Percentiles rank a stretch among this genome's conserved stretches.
Evolutionary conservation across 2,888 invertebrate species (phyloP).

Genomic region (Xanthostigma xanthostigma): DNA sequence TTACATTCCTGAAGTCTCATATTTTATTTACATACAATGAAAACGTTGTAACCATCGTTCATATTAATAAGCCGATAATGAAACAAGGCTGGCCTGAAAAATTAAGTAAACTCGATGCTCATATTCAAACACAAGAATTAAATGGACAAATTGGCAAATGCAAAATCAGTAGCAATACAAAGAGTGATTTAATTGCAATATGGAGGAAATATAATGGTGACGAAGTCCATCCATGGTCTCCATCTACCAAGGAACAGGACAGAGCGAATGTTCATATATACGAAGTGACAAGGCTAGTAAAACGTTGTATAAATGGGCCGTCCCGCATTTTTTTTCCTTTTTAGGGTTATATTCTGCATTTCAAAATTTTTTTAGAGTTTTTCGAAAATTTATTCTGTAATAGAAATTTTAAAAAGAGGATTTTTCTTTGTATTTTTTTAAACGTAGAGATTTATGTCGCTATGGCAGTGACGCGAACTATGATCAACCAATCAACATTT

Average conservation of each 20-base stretch:
- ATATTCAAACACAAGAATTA: constrained; percentile 33
- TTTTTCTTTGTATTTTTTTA: too few species aligned
- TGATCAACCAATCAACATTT: too few species aligned
- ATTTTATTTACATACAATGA: not conserved
- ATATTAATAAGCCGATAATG: constrained; percentile 42
- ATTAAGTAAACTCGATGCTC: constrained; percentile 51
- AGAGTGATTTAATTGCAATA: constrained; percentile 43
- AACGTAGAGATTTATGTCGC: too few species aligned
- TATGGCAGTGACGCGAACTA: too few species aligned
- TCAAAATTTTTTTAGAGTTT: not conserved
- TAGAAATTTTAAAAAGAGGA: too few species aligned
- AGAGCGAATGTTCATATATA: constrained; percentile 80
- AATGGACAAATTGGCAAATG: constrained; percentile 27
- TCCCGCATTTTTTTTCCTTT: constrained; percentile 1
- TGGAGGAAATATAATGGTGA: constrained; percentile 76
- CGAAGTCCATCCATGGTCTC: constrained; percentile 90
- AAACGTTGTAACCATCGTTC: constrained; percentile 45
- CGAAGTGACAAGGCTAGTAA: constrained; percentile 46
- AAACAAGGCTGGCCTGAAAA: constrained; percentile 40
- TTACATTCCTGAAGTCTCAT: constrained; percentile 7
- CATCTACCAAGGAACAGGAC: constrained; percentile 67
- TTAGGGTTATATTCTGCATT: constrained; percentile 16
- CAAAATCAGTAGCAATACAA: constrained; percentile 6
- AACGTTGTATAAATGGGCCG: not conserved
- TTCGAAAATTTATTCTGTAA: too few species aligned